phyloP scores from a whole-genome alignment of 1,140 invertebrate genomes.

The Dinoponera quadriceps region DNA sequence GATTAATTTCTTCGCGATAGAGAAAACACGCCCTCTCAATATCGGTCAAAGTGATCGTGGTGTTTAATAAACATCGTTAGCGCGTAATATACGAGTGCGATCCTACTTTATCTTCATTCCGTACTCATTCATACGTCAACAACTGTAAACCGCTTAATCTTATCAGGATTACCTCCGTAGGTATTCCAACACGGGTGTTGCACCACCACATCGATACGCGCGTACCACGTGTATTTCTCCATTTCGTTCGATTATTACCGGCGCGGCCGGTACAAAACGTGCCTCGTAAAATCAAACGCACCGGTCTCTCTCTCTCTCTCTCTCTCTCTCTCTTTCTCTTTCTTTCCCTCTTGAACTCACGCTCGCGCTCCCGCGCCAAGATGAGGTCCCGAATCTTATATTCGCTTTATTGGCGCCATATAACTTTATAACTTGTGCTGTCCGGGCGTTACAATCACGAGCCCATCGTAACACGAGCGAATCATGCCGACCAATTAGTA shows the following conservation, averaged over 20 bases:
- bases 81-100: not conserved
- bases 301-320: not conserved
- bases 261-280: not conserved
- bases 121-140: not conserved
- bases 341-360: too few relatives aligned
- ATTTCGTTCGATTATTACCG: not conserved
- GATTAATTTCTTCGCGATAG: not conserved
- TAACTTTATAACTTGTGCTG: conserved; percentile 2
- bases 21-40: not conserved
- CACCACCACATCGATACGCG: not conserved
- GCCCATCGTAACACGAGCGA: not conserved
- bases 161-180: conserved; percentile 11
- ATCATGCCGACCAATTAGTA: not conserved
- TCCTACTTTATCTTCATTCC: not conserved
- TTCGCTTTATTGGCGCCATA: conserved; percentile 12
- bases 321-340: too few relatives aligned
- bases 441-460: conserved; percentile 1
- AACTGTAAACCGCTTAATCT: conserved; percentile 20
- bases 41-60: not conserved
- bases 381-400: not conserved
- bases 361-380: not conserved
- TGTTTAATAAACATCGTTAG: conserved; percentile 8
- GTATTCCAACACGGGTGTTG: not conserved
- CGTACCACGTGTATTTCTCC: not conserved
- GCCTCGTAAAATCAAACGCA: not conserved